phyloP scores from a whole-genome alignment of 1,140 invertebrate species.

The Rhagoletis pomonella region DNA sequence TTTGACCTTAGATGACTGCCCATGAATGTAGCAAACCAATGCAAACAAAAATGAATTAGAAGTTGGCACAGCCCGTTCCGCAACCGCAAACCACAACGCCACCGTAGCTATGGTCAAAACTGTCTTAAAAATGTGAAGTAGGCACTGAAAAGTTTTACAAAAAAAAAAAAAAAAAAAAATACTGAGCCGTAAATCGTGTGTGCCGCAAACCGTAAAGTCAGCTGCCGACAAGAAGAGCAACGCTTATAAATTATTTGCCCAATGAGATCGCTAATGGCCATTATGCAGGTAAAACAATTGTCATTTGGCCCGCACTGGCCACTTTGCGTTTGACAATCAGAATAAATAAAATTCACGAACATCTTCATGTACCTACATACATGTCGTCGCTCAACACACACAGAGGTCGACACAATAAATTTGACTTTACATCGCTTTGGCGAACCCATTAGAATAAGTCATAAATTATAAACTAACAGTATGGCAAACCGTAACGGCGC shows the following conservation, averaged over 20 bases:
- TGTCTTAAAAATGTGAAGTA: neutral
- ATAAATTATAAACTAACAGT: neutral
- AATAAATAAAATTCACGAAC: neutral
- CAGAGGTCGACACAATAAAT: slow-evolving; percentile 27
- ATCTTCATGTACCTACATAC: neutral
- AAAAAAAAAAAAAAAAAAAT: neutral
- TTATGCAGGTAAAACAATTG: slow-evolving; percentile 36
- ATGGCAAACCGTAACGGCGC: neutral
- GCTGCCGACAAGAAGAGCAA: neutral
- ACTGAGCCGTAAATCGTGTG: slow-evolving; percentile 18
- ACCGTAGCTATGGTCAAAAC: slow-evolving; percentile 4
- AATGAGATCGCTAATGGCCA: slow-evolving; percentile 11
- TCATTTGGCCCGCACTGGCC: neutral
- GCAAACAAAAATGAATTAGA: slow-evolving; percentile 4
- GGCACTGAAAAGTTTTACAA: slow-evolving; percentile 26
- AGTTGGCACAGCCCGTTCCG: neutral
- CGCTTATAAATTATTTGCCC: slow-evolving; percentile 34
- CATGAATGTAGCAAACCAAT: neutral
- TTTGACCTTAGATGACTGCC: neutral
- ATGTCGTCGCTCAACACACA: no score
- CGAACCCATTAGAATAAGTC: neutral
- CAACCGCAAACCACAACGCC: neutral
- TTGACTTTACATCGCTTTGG: neutral
- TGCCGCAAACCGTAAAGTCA: neutral
- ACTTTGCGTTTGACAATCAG: neutral